Evolutionary conservation across 2,113 vertebrate genomes (phyloP).

Genomic region (Thunnus thynnus): DNA sequence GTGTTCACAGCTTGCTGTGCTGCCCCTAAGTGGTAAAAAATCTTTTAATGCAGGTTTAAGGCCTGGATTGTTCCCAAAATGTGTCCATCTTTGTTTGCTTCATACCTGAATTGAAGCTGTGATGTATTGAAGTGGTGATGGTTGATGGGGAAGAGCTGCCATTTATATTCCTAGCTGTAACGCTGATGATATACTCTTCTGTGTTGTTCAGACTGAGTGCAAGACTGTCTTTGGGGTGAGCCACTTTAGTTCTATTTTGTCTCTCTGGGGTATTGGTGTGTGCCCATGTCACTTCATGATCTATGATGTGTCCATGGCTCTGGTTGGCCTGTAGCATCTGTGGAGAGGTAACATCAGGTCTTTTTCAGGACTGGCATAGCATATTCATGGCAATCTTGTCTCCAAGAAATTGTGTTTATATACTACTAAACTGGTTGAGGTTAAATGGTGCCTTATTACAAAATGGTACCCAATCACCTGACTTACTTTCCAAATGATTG

Average conservation of each 20-base stretch:
- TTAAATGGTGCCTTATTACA: not conserved
- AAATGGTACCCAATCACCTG: not conserved
- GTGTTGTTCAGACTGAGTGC: conserved; percentile 18
- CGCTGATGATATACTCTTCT: conserved; percentile 33
- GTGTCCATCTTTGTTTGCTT: not conserved
- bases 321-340: conserved; percentile 61
- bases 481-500: conserved; percentile 80
- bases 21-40: too few species aligned
- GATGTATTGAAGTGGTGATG: conserved; percentile 51
- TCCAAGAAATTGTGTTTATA: too few species aligned
- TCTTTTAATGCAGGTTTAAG: not conserved
- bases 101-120: conserved; percentile 56
- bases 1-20: too few species aligned
- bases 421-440: too few species aligned
- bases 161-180: conserved; percentile 69
- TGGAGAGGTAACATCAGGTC: not conserved
- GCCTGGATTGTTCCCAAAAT: not conserved
- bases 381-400: too few species aligned
- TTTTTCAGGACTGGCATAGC: not conserved
- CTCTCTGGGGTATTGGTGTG: not conserved
- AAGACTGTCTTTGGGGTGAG: not conserved
- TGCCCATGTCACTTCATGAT: conserved; percentile 69
- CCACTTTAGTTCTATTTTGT: not conserved
- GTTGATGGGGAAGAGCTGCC: conserved; percentile 70
- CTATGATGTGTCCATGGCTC: conserved; percentile 73